Evolutionary conservation across 2,113 vertebrate species (phyloP).

Genomic region (Cyrtonyx montezumae): DNA sequence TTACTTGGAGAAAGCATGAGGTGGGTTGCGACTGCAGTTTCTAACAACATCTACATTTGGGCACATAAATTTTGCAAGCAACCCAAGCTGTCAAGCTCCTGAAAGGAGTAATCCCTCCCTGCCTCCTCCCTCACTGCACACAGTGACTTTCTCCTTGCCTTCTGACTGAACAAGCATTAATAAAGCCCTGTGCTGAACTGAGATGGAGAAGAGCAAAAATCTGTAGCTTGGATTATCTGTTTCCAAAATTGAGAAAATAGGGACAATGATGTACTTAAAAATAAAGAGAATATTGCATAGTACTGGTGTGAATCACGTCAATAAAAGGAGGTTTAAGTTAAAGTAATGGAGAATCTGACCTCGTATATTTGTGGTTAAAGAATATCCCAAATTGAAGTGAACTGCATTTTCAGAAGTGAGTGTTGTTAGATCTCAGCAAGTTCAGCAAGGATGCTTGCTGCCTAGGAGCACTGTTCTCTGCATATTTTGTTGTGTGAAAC

Average conservation of each 20-base stretch:
- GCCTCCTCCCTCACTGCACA: background rate
- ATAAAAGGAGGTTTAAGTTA: background rate
- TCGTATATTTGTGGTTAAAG: background rate
- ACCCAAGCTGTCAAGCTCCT: background rate
- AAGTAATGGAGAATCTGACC: conserved; percentile 58
- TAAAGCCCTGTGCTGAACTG: background rate
- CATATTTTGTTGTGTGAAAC: background rate
- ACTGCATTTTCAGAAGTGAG: background rate
- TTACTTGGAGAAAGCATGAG: background rate
- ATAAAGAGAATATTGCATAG: background rate
- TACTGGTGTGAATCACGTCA: background rate
- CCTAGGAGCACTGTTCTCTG: background rate
- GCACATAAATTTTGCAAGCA: background rate
- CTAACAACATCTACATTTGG: background rate
- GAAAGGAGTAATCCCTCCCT: background rate
- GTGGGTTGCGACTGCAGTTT: background rate
- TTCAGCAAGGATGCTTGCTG: background rate
- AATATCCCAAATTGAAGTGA: background rate
- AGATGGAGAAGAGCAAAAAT: background rate
- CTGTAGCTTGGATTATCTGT: background rate
- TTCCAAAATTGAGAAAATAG: background rate
- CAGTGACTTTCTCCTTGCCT: background rate
- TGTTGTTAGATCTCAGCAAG: background rate
- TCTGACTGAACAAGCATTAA: background rate
- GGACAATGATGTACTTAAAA: background rate